These are phyloP conservation scores for Xiphophorus birchmanni DNA, from an alignment of 2,797 vertebrate species.

Conservation along the genomic window DNA sequence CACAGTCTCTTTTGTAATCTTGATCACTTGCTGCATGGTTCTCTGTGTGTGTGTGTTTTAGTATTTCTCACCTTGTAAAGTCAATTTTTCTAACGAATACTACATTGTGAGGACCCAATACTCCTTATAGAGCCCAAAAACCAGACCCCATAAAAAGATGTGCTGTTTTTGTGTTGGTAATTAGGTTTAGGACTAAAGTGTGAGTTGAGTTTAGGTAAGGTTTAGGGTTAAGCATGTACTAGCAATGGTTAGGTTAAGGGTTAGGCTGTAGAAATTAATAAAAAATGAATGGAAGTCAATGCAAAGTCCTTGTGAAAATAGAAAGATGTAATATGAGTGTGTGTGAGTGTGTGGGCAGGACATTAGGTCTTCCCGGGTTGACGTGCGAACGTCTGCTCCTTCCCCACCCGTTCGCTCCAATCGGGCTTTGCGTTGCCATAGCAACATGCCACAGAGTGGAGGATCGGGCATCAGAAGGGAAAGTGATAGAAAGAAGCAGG, in stretches of 20 bases:
- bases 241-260: background rate
- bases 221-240: background rate
- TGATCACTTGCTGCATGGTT: conserved; percentile 67
- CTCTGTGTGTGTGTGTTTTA: conserved; percentile 12
- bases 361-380: conserved; percentile 70
- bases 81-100: background rate
- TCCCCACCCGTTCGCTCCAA: conserved; percentile 57
- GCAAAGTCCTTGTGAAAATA: background rate
- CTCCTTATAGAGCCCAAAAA: background rate
- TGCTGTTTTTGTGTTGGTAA: background rate
- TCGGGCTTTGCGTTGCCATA: conserved; percentile 74
- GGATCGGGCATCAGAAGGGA: conserved; percentile 77
- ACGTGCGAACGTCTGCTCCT: conserved; percentile 48
- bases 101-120: background rate
- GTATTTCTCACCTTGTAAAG: background rate
- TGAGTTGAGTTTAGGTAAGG: background rate
- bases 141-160: background rate
- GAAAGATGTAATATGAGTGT: conserved; percentile 11
- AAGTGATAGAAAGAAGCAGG: conserved; percentile 58
- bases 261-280: background rate
- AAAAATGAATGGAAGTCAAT: background rate
- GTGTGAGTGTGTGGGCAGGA: conserved; percentile 59
- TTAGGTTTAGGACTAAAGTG: background rate
- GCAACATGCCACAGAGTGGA: conserved; percentile 79
- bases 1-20: conserved; percentile 78